Base-by-base conservation (phyloP, 2,888 invertebrate genomes). In the Leptodirus hochenwartii region DNA sequence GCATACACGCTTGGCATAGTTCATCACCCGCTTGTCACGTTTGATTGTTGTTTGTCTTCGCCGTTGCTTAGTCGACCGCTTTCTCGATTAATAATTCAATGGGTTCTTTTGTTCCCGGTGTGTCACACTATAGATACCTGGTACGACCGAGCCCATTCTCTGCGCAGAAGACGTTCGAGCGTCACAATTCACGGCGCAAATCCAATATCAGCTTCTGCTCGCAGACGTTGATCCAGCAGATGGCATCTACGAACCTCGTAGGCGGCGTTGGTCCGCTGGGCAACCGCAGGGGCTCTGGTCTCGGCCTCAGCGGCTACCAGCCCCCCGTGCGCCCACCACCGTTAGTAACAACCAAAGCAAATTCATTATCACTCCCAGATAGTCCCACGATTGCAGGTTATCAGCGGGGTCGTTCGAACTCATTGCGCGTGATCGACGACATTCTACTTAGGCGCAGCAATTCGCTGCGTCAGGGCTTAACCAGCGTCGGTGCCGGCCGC, bases 121-220 rank as follows among this genome's bases (percentile, higher is more conserved):
- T n/a, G n/a, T n/a, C n/a, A n/a, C n/a, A n/a, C n/a, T 35, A 20
- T 62, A 87, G 85, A 53, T 87, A 90, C 47, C 60, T 91, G 49
- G 85, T 93, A 22, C 70, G 90, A 8, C 93, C 93, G 2, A 90
- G 88, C 49, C 91, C 93, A 8, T 88, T 93, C 54, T 87, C 87
- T 17, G 88, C 88, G 14, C 87, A 88, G 57, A 88, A 88, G 59
- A 88, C 88, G 0, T 90, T 88, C 56, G 87, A 88, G 50, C 66
- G 87, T 2, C 88, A 88, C 58, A 88, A 87, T 54, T 85, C 84
- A 37, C 64, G 87, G 6, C 66, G 88, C 30, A 85, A 85, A 58
- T 85, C 85, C 30, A 87, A 87, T 59, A 85, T 87, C 45, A 85
- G 84, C 49, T 84, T 84, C 55, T 82, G 81, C 53, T 82, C 82